Percentiles rank a stretch among this genome's conserved stretches.
Conservation (phyloP, 2,113 vertebrate species). For the Bujurquina vittata region DNA sequence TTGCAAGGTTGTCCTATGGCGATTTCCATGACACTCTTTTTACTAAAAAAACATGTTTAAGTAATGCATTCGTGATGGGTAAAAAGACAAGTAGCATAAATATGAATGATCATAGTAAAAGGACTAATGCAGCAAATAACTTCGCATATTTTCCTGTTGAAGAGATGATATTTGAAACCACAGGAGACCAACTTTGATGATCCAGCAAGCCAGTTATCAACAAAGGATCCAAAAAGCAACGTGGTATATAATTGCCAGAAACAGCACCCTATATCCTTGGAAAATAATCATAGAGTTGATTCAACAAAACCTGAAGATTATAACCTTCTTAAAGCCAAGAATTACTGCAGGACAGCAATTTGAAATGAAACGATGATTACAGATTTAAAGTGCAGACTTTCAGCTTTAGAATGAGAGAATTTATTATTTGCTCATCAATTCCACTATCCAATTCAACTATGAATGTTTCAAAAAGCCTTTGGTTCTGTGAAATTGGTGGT, state of each 20-base stretch:
- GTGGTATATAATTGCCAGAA: neutral
- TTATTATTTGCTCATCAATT: too few species aligned
- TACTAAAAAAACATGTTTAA: fast-evolving
- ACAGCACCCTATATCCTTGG: fast-evolving
- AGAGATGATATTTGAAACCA: neutral
- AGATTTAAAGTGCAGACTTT: too few species aligned
- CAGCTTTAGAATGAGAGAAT: too few species aligned
- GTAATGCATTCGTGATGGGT: neutral
- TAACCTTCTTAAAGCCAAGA: neutral
- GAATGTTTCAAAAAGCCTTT: too few species aligned
- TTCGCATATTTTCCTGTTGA: neutral
- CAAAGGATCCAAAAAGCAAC: neutral
- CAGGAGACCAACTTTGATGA: neutral
- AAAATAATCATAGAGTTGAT: neutral
- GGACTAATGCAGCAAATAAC: neutral
- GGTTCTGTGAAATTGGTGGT: too few species aligned
- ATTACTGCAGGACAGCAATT: neutral
- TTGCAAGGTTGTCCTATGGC: fast-evolving
- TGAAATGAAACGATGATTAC: neutral
- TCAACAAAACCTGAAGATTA: neutral
- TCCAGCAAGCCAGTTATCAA: neutral
- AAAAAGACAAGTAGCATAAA: neutral
- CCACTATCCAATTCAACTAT: too few species aligned
- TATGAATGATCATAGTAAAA: neutral
- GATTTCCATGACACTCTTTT: neutral